Base-by-base conservation (phyloP, 2,113 vertebrate genomes). In the Caretta caretta region DNA sequence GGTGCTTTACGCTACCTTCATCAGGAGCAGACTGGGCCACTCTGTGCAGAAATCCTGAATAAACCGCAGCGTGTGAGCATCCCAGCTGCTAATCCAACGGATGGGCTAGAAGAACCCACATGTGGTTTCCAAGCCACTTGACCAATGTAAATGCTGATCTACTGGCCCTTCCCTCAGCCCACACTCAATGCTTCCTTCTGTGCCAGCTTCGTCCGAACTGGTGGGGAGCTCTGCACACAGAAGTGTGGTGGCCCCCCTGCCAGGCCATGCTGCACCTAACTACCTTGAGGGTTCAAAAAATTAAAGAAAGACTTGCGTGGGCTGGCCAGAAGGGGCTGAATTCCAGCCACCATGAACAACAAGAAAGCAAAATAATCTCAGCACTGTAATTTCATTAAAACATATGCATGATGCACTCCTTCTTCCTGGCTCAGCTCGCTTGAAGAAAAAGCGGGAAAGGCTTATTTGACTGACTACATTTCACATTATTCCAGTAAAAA, bases 401-500 rank as follows among this genome's bases (percentile, higher is more conserved):
- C 79, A 2, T 83, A 94, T 94, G 96, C 92, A 80, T 87, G 31
- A 50, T 89, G n/a, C 12, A 50, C 20, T 46, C 75, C 59, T 69
- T 86, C 84, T 93, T 93, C 93, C 88, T 97, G 96, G 95, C 17
- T 62, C 1, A 1, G 86, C 75, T 91, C 89, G 95, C 50, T 75
- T 95, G 91, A 79, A 91, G 87, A 75, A 84, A 94, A 95, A 92
- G 92, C 87, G 86, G 84, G 90, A 88, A 96, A 92, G 90, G 94
- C 87, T 96, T 90, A 81, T 91, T 88, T 97, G 92, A 96, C 95
- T 53, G 83, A 95, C 91, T 94, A 93, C 80, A 51, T 94, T 97
- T 84, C 92, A 75, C 56, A 96, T 93, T 83, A 95, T 93, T 97
- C 94, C 95, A 96, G 90, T 89, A 97, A 97, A 98, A 97, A 97